Evolutionary conservation across 2,797 vertebrate species (phyloP).

Genomic region (Urosaurus nigricauda): DNA sequence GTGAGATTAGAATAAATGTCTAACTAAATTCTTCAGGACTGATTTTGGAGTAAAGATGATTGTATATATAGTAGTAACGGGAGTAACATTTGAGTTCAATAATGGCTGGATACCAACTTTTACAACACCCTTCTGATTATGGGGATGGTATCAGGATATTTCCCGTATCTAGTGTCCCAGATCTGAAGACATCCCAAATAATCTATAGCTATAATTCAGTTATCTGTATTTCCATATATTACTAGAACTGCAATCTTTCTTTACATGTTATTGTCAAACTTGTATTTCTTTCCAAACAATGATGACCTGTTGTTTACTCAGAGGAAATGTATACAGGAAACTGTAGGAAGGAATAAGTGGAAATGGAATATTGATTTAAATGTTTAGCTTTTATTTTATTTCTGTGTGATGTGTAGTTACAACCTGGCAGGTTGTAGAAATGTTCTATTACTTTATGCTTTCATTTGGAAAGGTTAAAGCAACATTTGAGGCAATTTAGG

Average conservation of each 20-base stretch:
- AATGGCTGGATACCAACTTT: neutral
- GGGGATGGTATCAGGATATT: conserved; percentile 43
- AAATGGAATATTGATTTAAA: conserved; percentile 41
- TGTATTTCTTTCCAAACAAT: conserved; percentile 56
- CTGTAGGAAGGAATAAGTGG: conserved; percentile 37
- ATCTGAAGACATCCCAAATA: neutral
- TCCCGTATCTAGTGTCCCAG: conserved; percentile 61
- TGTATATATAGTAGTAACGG: neutral
- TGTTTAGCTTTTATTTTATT: conserved; percentile 41
- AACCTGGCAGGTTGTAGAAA: neutral
- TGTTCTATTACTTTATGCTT: neutral
- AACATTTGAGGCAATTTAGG: conserved; percentile 45
- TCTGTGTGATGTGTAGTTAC: neutral
- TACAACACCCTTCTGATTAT: neutral
- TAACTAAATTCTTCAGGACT: neutral
- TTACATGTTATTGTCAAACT: conserved; percentile 72
- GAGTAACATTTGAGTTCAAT: neutral
- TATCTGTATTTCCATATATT: conserved; percentile 60
- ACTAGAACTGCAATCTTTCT: conserved; percentile 62
- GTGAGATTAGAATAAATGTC: neutral
- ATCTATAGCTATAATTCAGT: conserved; percentile 51
- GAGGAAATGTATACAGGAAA: conserved; percentile 7
- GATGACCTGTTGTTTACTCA: conserved; percentile 32
- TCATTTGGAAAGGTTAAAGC: conserved; percentile 37
- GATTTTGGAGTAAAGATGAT: neutral